Base-by-base conservation (phyloP, 1,140 invertebrate genomes). In the Calosoma granatense region DNA sequence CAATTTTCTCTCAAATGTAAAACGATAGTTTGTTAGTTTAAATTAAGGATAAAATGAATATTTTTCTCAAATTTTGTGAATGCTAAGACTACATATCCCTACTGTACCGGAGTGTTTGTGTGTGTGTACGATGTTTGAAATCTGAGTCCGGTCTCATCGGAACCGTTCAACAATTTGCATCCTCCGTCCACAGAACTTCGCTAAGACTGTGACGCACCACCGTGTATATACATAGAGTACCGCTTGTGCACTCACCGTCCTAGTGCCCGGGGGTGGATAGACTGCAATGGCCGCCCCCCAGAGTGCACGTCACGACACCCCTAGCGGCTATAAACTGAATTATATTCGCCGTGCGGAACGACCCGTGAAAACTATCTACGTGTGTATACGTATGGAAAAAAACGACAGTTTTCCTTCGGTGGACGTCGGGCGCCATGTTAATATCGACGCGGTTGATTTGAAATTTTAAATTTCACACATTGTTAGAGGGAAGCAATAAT, bases 241-340 rank as follows among this genome's bases (percentile, higher is more conserved):
- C 6, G n/a, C n/a, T n/a, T 9, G 26, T 36, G n/a, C 26, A 36
- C 26, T 47, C 41, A 47, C 41, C 9, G 41, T 47, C 41, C 17
- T 11, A 47, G 4, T 12, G 41, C 17, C 41, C 17, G 4, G 17
- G 4, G 6, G 41, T 17, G 41, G 41, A 12, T 17, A 47, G 41
- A 47, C 41, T 47, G 41, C 41, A 47, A 47, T 47, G 41, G 41
- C n/a, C 6, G 41, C 17, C 41, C 41, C 41, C 41, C 9, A 17
- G 41, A 47, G 41, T 47, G 41, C 41, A 47, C 17, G 15, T 17
- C 9, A 66, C 61, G 64, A 59, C 59, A 58, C 65, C 62, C 64
- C 55, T 57, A 65, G 64, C 61, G 57, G 60, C 57, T 58, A 59
- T 65, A 65, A 67, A 67, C 65, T 64, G 63, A 65, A 67, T 67